Evolutionary conservation across 1,140 invertebrate genomes (phyloP).

Genomic region (Prorops nasuta): DNA sequence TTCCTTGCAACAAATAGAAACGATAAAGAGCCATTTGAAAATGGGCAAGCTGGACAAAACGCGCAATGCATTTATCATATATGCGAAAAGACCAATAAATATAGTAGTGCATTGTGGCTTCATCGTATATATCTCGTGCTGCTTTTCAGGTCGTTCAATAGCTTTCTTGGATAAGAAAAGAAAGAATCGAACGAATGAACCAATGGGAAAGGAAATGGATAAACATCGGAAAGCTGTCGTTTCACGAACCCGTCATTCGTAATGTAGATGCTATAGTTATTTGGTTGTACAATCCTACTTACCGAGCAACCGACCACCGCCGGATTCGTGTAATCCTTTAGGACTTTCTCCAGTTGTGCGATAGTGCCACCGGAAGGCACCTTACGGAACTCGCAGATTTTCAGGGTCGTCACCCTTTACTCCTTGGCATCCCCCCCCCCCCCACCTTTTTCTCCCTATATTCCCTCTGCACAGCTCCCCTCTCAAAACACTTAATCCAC

Average conservation of each 20-base stretch:
- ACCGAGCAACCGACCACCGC: conserved; percentile 33
- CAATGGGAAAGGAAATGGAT: not conserved
- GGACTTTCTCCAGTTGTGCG: conserved; percentile 16
- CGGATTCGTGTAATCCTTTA: conserved; percentile 27
- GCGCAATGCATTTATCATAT: too few relatives aligned
- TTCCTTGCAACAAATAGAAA: too few relatives aligned
- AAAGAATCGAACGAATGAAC: conserved; percentile 5
- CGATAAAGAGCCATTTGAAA: too few relatives aligned
- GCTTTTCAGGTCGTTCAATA: too few relatives aligned
- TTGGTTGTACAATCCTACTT: conserved; percentile 40
- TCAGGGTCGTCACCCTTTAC: conserved; percentile 27
- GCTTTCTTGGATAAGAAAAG: not conserved
- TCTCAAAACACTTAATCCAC: too few relatives aligned
- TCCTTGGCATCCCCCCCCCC: too few relatives aligned
- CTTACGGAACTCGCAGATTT: conserved; percentile 24
- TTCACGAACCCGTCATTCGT: conserved; percentile 26
- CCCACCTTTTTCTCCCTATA: too few relatives aligned
- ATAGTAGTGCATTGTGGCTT: too few relatives aligned
- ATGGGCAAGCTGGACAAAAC: too few relatives aligned
- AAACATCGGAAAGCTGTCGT: conserved; percentile 12
- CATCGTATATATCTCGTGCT: too few relatives aligned
- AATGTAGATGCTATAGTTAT: conserved; percentile 29
- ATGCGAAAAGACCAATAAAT: too few relatives aligned
- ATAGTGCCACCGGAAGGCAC: conserved; percentile 20
- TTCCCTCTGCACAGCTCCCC: too few relatives aligned